phyloP scores from a whole-genome alignment of 2,888 invertebrate species.

The Troides oblongomaculatus region DNA sequence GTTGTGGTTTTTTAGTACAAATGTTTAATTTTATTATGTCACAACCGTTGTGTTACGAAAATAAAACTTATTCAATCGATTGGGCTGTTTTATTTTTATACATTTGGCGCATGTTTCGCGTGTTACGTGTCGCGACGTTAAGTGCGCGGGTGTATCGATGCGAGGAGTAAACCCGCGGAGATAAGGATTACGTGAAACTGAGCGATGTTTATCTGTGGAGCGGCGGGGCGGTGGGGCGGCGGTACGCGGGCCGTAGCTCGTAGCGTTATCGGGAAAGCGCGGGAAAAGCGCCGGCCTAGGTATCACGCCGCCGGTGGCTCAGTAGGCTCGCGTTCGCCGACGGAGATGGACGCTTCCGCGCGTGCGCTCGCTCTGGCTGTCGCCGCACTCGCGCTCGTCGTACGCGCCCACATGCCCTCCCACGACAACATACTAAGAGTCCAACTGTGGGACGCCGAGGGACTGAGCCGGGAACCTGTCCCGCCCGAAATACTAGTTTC shows the following conservation, averaged over 20 bases:
- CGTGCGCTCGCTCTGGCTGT: slow-evolving; percentile 59
- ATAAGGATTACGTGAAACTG: slow-evolving; percentile 48
- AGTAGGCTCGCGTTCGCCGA: slow-evolving; percentile 73
- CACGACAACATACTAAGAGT: slow-evolving; percentile 74
- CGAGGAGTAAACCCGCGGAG: slow-evolving; percentile 36
- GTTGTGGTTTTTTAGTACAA: slow-evolving; percentile 55
- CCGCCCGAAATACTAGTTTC: slow-evolving; percentile 42
- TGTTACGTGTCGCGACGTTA: slow-evolving; percentile 24
- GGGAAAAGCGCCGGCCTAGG: slow-evolving; percentile 60
- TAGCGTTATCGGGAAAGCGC: slow-evolving; percentile 74
- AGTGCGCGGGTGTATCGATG: slow-evolving; percentile 12
- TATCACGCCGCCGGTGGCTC: slow-evolving; percentile 46
- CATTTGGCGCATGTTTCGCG: slow-evolving; percentile 30
- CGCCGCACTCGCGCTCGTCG: slow-evolving; percentile 63
- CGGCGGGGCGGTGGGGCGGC: slow-evolving; percentile 27
- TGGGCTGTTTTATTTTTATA: slow-evolving; percentile 53
- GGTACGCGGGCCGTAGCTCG: slow-evolving; percentile 46
- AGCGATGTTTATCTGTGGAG: slow-evolving; percentile 41
- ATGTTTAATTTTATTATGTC: slow-evolving; percentile 48
- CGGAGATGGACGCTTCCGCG: slow-evolving; percentile 64
- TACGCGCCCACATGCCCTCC: slow-evolving; percentile 65
- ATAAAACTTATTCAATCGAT: slow-evolving; percentile 61
- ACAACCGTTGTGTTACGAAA: slow-evolving; percentile 55
- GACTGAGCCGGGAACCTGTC: slow-evolving; percentile 63
- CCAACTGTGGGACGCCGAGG: slow-evolving; percentile 75